Base-by-base conservation (phyloP, 2,113 vertebrate genomes). In the Rhineura floridana region DNA sequence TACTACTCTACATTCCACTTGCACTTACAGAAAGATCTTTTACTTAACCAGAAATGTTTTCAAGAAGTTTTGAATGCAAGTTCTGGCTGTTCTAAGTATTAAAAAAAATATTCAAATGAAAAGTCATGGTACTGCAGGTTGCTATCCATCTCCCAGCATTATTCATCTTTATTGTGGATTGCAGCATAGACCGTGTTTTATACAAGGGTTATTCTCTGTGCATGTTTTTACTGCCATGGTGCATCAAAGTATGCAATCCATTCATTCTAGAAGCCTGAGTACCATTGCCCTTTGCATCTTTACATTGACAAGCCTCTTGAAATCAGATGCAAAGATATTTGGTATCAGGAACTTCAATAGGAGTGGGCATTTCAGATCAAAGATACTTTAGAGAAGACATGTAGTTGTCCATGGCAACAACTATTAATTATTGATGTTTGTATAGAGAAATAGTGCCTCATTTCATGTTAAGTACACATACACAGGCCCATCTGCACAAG, bases 311-410 rank as follows among this genome's bases (percentile, higher is more conserved):
- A 87, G 90, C 23, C 83, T 90, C 39, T 91, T 67, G 80, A 84
- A 36, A 67, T n/a, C 13, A 91, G 72, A 91, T 36, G 42, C 81
- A 90, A 33, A 92, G 70, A 91, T 85, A 91, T 90, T 75, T 81
- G 42, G 39, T 89, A 88, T 91, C 82, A 73, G 76, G 33, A 17
- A 82, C 67, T 86, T 92, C 62, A 81, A 86, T 81, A 82, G 55
- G 30, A 81, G 86, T 84, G 78, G 69, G 42, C 65, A 90, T 87
- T 92, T 90, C 92, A 8, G 44, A n/a, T 88, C 89, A 87, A 87
- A 92, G 36, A 91, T 87, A 72, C 90, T 78, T 92, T 36, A 93
- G 79, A 86, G 89, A 90, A 79, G 11, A 89, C 90, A 84, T 89
- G 77, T 5, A 59, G 86, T 90, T 92, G 83, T 70, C 87, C 75